phyloP scores from a whole-genome alignment of 2,113 vertebrate species.

The Passerina amoena region DNA sequence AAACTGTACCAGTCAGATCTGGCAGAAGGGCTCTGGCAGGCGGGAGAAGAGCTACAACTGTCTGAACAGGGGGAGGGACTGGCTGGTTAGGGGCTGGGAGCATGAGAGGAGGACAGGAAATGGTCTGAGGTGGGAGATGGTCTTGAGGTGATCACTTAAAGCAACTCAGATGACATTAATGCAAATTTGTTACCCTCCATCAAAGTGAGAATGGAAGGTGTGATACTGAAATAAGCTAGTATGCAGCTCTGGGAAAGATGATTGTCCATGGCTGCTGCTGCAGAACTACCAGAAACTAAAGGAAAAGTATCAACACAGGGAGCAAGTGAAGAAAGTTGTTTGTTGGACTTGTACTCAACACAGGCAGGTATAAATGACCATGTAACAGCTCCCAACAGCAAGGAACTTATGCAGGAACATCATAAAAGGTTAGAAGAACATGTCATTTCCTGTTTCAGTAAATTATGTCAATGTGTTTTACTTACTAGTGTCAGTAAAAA shows the following conservation, averaged over 20 bases:
- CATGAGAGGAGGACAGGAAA: background rate
- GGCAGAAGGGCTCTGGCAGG: background rate
- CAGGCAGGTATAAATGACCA: background rate
- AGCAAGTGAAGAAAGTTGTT: background rate
- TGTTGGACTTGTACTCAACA: background rate
- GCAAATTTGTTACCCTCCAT: background rate
- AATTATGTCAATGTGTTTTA: conserved; percentile 10
- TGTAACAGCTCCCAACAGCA: background rate
- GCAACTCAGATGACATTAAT: background rate
- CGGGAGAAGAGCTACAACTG: background rate
- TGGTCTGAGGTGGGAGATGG: background rate
- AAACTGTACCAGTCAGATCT: background rate
- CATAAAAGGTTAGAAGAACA: background rate
- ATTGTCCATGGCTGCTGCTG: fast-evolving
- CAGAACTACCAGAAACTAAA: background rate
- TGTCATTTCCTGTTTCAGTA: background rate
- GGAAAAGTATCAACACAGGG: fast-evolving
- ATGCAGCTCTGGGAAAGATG: background rate
- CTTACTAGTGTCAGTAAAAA: background rate
- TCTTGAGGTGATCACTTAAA: background rate
- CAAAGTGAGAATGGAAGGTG: background rate
- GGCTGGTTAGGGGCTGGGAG: fast-evolving
- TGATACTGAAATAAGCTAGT: background rate
- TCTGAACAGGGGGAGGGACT: fast-evolving
- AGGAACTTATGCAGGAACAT: background rate